Evolutionary conservation across 2,113 vertebrate genomes (phyloP), one percentile per base, ranked within the genome.

Genomic region (Centropus bengalensis): DNA sequence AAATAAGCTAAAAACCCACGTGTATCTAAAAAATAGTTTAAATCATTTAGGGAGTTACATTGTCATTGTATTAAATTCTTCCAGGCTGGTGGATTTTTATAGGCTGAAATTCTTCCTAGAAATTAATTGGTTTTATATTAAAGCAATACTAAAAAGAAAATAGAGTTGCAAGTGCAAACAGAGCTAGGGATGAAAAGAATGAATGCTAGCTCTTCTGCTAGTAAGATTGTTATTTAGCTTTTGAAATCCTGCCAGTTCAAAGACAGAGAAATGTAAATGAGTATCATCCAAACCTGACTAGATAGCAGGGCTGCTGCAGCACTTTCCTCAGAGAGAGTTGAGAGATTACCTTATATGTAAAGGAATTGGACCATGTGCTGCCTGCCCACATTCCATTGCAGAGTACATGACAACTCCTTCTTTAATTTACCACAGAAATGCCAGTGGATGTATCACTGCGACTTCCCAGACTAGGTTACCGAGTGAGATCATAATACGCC

Each of bases 341-440:
- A 63, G 76, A 92, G 86, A 70, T 95, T 96, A 95, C 95, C 93
- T 95, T 96, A 85, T 87, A 94, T 96, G 93, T 92, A 93, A 84
- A 80, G 77, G 87, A 97, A 96, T 94, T 89, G 88, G 91, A 96
- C 27, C 47, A 88, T 74, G 75, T 7, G n/a, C 33, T 81, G 74
- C 64, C 86, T 86, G 86, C 94, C 94, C 94, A 95, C 94, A 89
- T 95, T 96, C 85, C 94, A 92, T 70, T 93, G 91, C 91, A 92
- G 44, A 92, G 76, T 70, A 78, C 87, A 93, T 95, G 93, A 95
- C 90, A 96, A 96, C 89, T 44, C 93, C 81, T 94, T 63, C 93
- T 91, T 91, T 92, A 92, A 90, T 87, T 96, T 89, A 93, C 78
- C 94, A 94, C 54, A 86, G 71, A 92, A 82, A 93, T 85, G 89